phyloP scores from a whole-genome alignment of 1,140 invertebrate species.

The Scylla paramamosain region DNA sequence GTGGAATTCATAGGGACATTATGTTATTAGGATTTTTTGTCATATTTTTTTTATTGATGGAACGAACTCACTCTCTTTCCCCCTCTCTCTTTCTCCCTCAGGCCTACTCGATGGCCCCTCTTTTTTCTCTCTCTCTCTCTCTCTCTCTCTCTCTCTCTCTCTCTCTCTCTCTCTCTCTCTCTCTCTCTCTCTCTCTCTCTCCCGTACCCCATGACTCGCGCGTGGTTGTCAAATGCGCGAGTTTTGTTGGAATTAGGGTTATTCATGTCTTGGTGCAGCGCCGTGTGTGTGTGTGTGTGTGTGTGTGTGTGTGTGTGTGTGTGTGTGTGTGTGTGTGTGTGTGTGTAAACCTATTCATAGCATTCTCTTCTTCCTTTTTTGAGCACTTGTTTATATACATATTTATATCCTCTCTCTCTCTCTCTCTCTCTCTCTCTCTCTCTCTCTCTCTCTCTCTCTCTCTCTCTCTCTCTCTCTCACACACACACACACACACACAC shows the following conservation, averaged over 20 bases:
- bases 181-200: constrained; percentile 44
- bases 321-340: constrained; percentile 27
- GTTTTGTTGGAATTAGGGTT: not conserved
- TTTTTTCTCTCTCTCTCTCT: not conserved
- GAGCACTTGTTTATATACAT: not conserved
- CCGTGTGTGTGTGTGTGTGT: not conserved
- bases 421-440: no score
- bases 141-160: not conserved
- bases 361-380: not conserved
- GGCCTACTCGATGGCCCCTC: not conserved
- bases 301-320: constrained; percentile 40
- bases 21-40: not conserved
- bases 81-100: not conserved
- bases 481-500: no score
- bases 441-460: no score
- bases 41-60: not conserved
- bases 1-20: not conserved
- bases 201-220: constrained; percentile 38
- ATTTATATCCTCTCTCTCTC: not conserved
- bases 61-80: not conserved
- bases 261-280: not conserved
- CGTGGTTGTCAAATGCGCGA: not conserved
- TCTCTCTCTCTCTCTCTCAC: no score
- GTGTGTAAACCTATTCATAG: not conserved
- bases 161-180: not conserved